Base-by-base conservation (phyloP, 2,888 invertebrate genomes). In the Tetramorium bicarinatum region DNA sequence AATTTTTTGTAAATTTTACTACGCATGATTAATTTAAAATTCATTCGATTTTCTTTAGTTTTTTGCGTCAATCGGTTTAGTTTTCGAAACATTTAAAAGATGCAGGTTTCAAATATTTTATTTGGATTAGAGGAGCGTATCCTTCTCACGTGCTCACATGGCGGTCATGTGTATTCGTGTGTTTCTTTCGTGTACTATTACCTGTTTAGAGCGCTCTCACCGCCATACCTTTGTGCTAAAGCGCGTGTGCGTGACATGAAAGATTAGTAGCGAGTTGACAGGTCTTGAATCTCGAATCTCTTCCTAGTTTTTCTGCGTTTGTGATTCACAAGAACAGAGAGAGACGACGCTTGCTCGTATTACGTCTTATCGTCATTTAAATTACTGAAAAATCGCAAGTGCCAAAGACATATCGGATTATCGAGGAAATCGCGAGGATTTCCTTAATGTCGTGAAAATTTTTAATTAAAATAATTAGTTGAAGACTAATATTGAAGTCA, bases 191-290 rank as follows among this genome's bases (percentile, higher is more conserved):
- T 75, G 67, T 85, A 25, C 29, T 90, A 87, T 54, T 91, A 90
- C 91, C 91, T 91, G 88, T 91, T 91, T 82, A 85, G 29, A 34
- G 61, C 61, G 74, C 84, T 90, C 88, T 85, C 88, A 67, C 84
- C 84, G 81, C 77, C 75, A 85, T 83, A 69, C 80, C 61, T 85
- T 85, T 81, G 85, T 84, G 75, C 64, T 76, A 69, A 59, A n/a
- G 41, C 75, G 18, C 44, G n/a, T 75, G n/a, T 75, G 34, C 64
- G 64, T 64, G 75, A 64, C 38, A 76, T 21, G 66, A 76, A 76
- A 76, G 75, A 76, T 76, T 64, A 64, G 66, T 59, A 49, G 34
- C 66, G 15, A 54, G n/a, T 75, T 49, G 21, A 49, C 38, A 64
- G 11, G 49, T 76, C 34, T 64, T 64, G 75, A 75, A 75, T 75